Evolutionary conservation across 2,797 vertebrate species (phyloP), one percentile per base, ranked within the genome.

Genomic region (Antennarius maculatus): DNA sequence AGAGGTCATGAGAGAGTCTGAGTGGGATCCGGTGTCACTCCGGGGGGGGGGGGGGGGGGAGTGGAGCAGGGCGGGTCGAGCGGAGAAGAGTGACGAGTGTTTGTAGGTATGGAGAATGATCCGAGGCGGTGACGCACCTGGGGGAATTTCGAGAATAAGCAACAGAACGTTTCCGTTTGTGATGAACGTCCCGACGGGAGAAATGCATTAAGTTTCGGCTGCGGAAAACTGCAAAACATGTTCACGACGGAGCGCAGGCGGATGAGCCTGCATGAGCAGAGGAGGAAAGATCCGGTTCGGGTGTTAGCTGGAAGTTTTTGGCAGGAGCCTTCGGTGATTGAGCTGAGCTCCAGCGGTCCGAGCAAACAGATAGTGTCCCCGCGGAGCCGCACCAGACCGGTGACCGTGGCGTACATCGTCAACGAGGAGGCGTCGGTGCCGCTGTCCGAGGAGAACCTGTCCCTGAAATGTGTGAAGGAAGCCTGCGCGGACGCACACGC

Each of bases 291-390:
- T 15, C 83, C 91, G 0, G 71, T 89, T 0, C 43, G 91, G 74
- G 87, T 91, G 58, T 90, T 92, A 0, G 94, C 95, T 1, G 96
- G 95, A 42, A 96, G 95, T 86, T 86, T 95, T 65, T 97, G 96
- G 95, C 94, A 96, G 89, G 94, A 96, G 82, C 23, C 93, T 1
- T 27, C 92, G 81, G 91, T 90, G 0, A 86, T 94, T 4, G 95
- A 94, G 5, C 66, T 92, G 54, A 71, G 61, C 57, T 49, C 55
- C 60, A 87, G 88, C 67, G 69, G 77, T 50, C 76, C 50, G 0
- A 68, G 37, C 2, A 92, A 87, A 58, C 84, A 80, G 29, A 1
- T 81, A 0, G 60, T 83, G 0, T 89, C 93, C 0, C 90, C 92
- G 0, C 84, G 90, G 12, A 87, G 82, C 13, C 89, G 93, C 10